Evolutionary conservation across 2,888 invertebrate species (phyloP), one percentile per base, ranked within the genome.

Genomic region (Agonum fuliginosum): DNA sequence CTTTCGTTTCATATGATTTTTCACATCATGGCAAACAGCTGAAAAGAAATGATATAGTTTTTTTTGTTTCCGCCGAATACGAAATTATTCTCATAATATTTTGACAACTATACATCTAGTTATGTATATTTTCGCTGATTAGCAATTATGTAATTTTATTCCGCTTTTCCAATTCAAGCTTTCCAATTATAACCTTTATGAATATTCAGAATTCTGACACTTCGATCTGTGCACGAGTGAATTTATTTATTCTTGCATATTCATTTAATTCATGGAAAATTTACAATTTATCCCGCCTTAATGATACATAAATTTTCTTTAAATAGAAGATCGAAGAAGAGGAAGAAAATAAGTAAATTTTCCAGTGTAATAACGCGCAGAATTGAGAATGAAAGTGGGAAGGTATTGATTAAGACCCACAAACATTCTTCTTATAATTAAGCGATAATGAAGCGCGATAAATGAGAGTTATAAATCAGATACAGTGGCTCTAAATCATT

Each of bases 381-480:
- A 1, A 37, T 37, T 8, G 37, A 48, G 17, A 48, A 8, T 14
- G 37, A 37, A 54, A 54, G 54, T 24, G 12, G 24, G 37, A 20
- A 41, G 41, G 12, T 67, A 67, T 67, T 67, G 67, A 67, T 67
- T 43, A 67, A 43, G 41, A 27, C 34, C 30, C 54, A 22, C n/a
- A 70, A 46, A 43, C 46, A 70, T 17, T 67, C 41, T 73, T 37
- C 58, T 62, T 62, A 73, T 73, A 73, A 73, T 73, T 73, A 73
- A 73, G 73, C 62, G 72, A 72, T 72, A 72, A 72, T 72, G 72
- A 58, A 72, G 54, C 17, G 24, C 24, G 19, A 54, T 41, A 62
- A 73, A 73, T 73, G 58, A 62, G 37, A 22, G 19, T 43, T 62
- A 73, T 73, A 73, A 73, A 73, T 73, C 73, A 73, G 30, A 22